Base-by-base conservation (phyloP, 2,797 vertebrate species). In the Chromis chromis region DNA sequence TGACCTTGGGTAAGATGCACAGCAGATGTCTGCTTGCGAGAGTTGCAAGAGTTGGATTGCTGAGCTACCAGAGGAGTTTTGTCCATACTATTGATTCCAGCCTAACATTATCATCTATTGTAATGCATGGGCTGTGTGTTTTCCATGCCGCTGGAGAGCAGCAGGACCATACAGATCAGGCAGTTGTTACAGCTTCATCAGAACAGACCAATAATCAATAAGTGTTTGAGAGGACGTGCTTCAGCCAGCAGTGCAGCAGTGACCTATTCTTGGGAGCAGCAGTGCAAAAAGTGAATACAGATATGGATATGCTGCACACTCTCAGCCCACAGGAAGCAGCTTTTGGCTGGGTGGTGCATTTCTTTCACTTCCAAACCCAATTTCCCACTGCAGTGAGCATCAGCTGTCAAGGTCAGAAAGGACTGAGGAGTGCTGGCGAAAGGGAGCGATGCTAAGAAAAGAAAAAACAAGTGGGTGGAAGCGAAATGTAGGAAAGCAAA, bases 371-470 rank as follows among this genome's bases (percentile, higher is more conserved):
- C 60, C 49, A 60, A 76, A 22, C 16, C 69, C 22, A 6, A 42
- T 78, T 65, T 86, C 74, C 78, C 79, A 77, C 76, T 59, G 84
- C 82, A 84, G 84, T 1, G 22, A 75, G 70, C 80, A 83, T 88
- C 76, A 81, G 79, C 81, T 72, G 75, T 86, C 87, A 88, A 88
- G 87, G 88, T 86, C 87, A 86, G 66, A 59, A 19, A 71, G 28
- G 58, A 77, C n/a, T 44, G 54, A 76, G 70, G 66, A 59, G 58
- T 66, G 50, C 64, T 25, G 48, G 24, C 0, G 2, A 80, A 22
- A 44, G 33, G 28, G 21, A 78, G 39, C 78, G 49, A 67, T 57
- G 24, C 62, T 71, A 31, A 49, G 50, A 53, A 72, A 74, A 74
- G 8, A 31, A 52, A 36, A 70, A 69, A 68, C 16, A 46, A 60